Base-by-base conservation (phyloP, 1,140 invertebrate species). In the Papilio helenus region DNA sequence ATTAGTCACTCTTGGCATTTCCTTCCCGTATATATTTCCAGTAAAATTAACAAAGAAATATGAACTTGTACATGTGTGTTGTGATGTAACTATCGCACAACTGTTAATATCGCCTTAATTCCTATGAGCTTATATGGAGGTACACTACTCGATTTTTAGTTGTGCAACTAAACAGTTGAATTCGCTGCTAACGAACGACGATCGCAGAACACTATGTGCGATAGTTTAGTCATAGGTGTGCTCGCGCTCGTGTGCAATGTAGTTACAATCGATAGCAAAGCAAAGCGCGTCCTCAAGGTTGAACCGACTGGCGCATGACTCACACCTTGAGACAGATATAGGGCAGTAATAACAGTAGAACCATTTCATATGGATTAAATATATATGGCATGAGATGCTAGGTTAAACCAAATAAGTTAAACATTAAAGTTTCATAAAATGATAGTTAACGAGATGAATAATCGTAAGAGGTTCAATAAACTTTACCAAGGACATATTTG, bases 181-280 rank as follows among this genome's bases (percentile, higher is more conserved):
- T 39, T 39, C 0, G 34, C 2, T 34, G 34, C 34, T 0, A 39
- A 39, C 34, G 8, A 39, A 4, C 34, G 34, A 34, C 4, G 5
- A 34, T 34, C 4, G 34, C 34, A 34, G 2, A 34, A 4, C 34
- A 34, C 2, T 34, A n/a, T 34, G 34, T 34, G 34, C 34, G 34
- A 34, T 34, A 3, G 34, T 34, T 34, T 34, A 34, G 2, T 34
- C 29, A 29, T 0, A 34, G 34, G 34, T 34, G 34, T 34, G 34
- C 34, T 2, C 2, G 2, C 34, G 2, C 34, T 34, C 8, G 23
- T 23, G 23, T 68, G 16, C 23, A 1, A 5, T 68, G 58, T 23
- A 7, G 18, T 55, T 68, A 68, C 51, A 77, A 65, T 65, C 58
- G 76, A 77, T 77, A 77, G 58, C 18, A 77, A 77, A 77, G 74